Percentiles rank a stretch among this genome's conserved stretches.
Conservation (phyloP, 2,113 vertebrate genomes). For the Tetrao urogallus region DNA sequence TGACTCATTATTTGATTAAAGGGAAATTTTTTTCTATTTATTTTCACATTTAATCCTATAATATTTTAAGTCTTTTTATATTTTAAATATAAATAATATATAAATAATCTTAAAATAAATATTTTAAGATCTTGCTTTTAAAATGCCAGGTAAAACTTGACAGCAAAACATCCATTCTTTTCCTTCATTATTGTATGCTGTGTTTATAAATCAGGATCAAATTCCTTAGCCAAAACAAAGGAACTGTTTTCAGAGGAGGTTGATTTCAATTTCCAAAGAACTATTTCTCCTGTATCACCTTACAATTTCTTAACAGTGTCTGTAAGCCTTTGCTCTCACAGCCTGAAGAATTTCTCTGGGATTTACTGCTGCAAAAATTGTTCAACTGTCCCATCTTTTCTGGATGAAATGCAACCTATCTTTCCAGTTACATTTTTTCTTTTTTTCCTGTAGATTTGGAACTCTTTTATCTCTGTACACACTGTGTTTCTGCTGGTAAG, state of each 20-base stretch:
- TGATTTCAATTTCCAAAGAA: neutral
- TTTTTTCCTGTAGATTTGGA: neutral
- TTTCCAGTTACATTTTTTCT: neutral
- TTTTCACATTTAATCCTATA: neutral
- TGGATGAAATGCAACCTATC: rapidly evolving
- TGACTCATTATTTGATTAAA: neutral
- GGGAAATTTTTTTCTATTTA: neutral
- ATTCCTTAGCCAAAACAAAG: neutral
- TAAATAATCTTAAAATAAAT: too few species aligned
- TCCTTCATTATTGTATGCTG: neutral
- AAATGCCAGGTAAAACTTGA: neutral
- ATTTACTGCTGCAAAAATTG: neutral
- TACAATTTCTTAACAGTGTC: neutral
- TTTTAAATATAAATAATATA: too few species aligned
- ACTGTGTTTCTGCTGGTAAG: neutral
- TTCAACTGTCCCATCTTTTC: neutral
- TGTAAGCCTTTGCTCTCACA: neutral
- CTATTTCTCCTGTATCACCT: neutral
- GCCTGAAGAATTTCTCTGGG: neutral
- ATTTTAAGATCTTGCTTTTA: neutral
- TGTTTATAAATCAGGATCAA: neutral
- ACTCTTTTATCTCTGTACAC: neutral
- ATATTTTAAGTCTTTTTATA: neutral
- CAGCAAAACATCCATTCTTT: neutral
- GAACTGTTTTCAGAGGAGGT: neutral